These are phyloP conservation scores for Acinonyx jubatus DNA, from an alignment of 2,113 vertebrate species.

Conservation along the genomic window DNA sequence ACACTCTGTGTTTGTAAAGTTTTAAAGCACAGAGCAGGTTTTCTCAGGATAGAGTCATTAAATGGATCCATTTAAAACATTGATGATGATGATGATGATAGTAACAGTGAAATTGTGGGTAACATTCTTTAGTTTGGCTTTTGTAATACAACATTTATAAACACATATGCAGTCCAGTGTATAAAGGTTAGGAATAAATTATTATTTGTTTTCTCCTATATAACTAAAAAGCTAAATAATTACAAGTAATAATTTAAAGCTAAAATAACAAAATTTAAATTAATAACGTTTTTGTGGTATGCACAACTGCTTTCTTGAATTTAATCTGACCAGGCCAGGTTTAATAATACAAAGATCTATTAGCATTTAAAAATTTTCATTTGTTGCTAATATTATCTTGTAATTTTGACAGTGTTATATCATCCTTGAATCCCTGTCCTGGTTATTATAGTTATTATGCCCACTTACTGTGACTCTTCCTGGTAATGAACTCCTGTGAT, in stretches of 20 bases:
- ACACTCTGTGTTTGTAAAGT: background rate
- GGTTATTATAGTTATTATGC: background rate
- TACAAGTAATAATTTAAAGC: background rate
- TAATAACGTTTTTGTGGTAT: background rate
- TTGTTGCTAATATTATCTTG: background rate
- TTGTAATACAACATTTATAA: background rate
- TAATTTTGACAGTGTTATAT: background rate
- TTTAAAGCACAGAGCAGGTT: background rate
- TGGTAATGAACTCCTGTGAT: background rate
- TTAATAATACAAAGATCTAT: background rate
- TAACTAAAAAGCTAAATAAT: background rate
- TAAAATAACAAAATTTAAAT: background rate
- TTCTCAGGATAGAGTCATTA: background rate
- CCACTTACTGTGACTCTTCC: background rate
- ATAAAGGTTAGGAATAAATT: background rate
- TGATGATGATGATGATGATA: background rate
- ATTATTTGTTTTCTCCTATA: background rate
- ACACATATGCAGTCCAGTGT: background rate
- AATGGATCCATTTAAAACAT: background rate
- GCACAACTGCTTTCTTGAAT: background rate
- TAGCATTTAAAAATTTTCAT: background rate
- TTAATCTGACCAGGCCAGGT: background rate
- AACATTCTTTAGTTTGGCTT: background rate
- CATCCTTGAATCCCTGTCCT: background rate
- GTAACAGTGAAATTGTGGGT: background rate